Conservation (phyloP, 2,113 vertebrate genomes). For the Spheniscus mendiculus region DNA sequence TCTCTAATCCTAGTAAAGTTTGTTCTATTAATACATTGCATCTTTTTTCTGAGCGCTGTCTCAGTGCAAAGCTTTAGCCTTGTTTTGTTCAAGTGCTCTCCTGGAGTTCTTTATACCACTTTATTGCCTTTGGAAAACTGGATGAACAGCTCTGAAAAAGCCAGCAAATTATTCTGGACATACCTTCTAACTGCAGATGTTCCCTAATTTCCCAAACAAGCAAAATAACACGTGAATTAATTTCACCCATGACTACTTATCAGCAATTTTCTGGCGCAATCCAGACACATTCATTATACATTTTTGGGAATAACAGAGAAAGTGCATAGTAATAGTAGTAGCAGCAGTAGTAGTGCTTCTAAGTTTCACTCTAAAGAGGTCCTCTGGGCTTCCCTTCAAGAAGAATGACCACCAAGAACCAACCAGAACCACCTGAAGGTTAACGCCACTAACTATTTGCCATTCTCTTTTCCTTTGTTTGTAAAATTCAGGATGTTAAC, state of each 20-base stretch:
- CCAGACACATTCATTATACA: neutral
- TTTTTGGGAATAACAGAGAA: neutral
- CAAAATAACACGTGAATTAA: neutral
- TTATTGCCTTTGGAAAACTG: neutral
- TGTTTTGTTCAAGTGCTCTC: neutral
- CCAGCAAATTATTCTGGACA: neutral
- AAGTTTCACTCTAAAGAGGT: neutral
- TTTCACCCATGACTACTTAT: neutral
- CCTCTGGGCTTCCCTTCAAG: neutral
- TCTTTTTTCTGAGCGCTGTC: neutral
- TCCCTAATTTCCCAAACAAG: neutral
- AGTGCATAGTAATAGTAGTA: fast-evolving
- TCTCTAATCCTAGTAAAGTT: neutral
- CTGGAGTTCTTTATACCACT: neutral
- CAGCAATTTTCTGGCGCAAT: neutral
- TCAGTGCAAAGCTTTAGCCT: neutral
- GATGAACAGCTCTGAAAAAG: neutral
- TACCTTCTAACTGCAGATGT: neutral
- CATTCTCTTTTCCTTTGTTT: neutral
- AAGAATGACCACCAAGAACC: neutral
- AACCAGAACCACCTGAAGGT: neutral
- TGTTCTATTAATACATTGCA: neutral
- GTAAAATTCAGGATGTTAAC: neutral
- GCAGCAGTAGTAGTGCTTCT: neutral
- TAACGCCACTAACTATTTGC: neutral